These are phyloP conservation scores for Apamea monoglypha DNA, from an alignment of 2,888 invertebrate genomes.

Conservation along the genomic window DNA sequence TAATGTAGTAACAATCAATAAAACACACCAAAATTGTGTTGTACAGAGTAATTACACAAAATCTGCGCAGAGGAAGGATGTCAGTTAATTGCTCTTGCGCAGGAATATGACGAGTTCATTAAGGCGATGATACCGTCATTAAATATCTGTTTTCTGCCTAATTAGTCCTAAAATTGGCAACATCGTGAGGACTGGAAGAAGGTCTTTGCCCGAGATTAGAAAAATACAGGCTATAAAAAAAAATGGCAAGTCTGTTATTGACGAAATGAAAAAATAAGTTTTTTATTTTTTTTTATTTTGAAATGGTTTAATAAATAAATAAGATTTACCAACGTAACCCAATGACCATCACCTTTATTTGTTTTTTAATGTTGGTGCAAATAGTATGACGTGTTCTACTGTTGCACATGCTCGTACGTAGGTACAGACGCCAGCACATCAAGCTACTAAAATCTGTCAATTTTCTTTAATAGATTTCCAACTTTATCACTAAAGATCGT, in stretches of 20 bases:
- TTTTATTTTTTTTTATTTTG: too few relatives aligned
- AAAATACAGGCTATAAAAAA: background rate
- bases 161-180: background rate
- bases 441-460: too few relatives aligned
- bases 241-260: too few relatives aligned
- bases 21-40: slow-evolving; percentile 5
- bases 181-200: background rate
- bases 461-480: too few relatives aligned
- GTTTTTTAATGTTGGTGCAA: background rate
- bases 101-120: slow-evolving; percentile 57
- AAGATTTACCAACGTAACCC: background rate
- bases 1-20: slow-evolving; percentile 22
- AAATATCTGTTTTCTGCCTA: too few relatives aligned
- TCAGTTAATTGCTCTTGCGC: slow-evolving; percentile 64
- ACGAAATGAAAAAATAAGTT: background rate
- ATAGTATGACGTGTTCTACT: background rate
- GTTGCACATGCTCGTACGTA: too few relatives aligned
- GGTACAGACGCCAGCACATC: too few relatives aligned
- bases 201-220: background rate
- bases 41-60: slow-evolving; percentile 42
- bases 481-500: too few relatives aligned
- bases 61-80: slow-evolving; percentile 49
- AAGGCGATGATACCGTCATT: slow-evolving; percentile 33
- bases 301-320: too few relatives aligned
- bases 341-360: background rate